Base-by-base conservation (phyloP, 1,140 invertebrate genomes). In the Drosophila teissieri region DNA sequence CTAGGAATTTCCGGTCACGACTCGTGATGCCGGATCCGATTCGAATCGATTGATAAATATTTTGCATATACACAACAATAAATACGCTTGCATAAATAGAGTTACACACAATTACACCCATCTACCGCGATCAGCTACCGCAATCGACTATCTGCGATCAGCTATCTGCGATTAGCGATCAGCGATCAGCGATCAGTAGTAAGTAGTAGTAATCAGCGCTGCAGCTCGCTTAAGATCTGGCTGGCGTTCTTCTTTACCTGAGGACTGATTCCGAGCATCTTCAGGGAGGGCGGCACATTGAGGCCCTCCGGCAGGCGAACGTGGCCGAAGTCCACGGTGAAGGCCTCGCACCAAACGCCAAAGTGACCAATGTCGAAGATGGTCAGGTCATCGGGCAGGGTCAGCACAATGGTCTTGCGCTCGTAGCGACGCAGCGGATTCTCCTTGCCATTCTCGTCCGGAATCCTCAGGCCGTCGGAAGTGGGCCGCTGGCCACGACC, bases 261-360 rank as follows among this genome's bases (percentile, higher is more conserved):
- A 48, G 97, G 97, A 69, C 96, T 96, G 70, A 98, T 95, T 48
- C 97, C 97, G 7, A 98, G 95, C 97, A 98, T 98, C 93, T 96
- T 97, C 19, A 98, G 94, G 5, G 97, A 98, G 22, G 97, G 97
- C 51, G 97, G 97, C 2, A 98, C 96, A 92, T 97, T 97, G 37
- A 96, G 92, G 34, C 95, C 93, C 51, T 91, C 91, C 0, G 97
- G 96, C 60, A 98, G 94, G 61, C 94, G 90, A 10, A 98, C 94
- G 92, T 98, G 96, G 1, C 97, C 97, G 90, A 98, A 98, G 93
- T 98, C 96, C 2, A 97, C 97, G 27, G 96, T 95, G 93, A 97
- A 98, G 11, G 96, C 96, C 92, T 96, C 95, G 83, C 96, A 97
- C 96, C 96, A 98, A 72, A 97, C 95, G 69, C 96, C 96, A 93